Conservation (phyloP, 1,140 invertebrate genomes). For the Meloidogyne exigua region DNA sequence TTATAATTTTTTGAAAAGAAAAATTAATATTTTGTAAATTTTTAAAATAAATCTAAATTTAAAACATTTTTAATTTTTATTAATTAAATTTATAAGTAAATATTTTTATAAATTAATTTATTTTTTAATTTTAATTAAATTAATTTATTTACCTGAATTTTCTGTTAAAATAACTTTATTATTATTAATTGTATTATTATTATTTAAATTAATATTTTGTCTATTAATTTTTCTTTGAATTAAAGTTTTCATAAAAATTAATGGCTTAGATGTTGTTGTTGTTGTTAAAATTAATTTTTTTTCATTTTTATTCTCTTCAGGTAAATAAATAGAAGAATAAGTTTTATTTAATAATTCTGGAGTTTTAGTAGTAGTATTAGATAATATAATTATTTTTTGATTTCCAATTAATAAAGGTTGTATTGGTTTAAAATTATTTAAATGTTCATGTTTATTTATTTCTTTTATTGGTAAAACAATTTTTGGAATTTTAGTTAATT, state of each 20-base stretch:
- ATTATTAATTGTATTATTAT: conserved; percentile 1
- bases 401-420: neutral
- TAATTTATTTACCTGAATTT: neutral
- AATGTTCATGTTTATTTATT: neutral
- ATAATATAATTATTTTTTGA: neutral
- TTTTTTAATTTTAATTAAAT: neutral
- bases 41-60: too few species aligned
- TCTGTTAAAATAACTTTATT: neutral
- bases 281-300: neutral
- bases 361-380: neutral
- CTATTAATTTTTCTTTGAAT: conserved; percentile 1
- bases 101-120: too few species aligned
- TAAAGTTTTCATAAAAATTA: conserved; percentile 2
- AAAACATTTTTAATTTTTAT: too few species aligned
- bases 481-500: neutral
- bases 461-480: conserved; percentile 1
- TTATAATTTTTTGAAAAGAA: too few species aligned
- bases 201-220: neutral
- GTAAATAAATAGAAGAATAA: neutral
- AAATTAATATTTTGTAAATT: too few species aligned
- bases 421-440: neutral
- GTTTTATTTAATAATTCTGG: neutral
- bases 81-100: too few species aligned
- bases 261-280: neutral
- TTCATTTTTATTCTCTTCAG: neutral